Evolutionary conservation across 2,888 invertebrate species (phyloP).

Genomic region (Escarpia spicata): DNA sequence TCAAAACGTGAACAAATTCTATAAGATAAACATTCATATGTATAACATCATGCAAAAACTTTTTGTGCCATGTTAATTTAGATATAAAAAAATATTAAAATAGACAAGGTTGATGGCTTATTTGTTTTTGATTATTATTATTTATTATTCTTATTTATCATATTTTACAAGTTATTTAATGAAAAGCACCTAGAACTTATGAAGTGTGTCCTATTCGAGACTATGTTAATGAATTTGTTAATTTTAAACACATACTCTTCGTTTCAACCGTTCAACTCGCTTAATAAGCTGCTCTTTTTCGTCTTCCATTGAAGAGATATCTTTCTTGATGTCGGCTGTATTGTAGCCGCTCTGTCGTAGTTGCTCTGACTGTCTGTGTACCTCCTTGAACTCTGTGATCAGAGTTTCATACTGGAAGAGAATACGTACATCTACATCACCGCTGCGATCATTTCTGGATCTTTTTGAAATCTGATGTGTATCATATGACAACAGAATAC

Average conservation of each 20-base stretch:
- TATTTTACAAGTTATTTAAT: background rate
- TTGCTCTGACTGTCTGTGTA: constrained; percentile 77
- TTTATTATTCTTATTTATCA: too few relatives aligned
- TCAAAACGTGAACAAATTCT: too few relatives aligned
- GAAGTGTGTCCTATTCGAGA: background rate
- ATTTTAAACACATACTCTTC: constrained; percentile 65
- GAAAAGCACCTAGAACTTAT: background rate
- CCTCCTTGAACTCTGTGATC: constrained; percentile 83
- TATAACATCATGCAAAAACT: too few relatives aligned
- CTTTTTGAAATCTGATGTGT: too few relatives aligned
- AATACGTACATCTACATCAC: too few relatives aligned
- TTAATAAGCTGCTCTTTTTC: constrained; percentile 81
- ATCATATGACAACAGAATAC: background rate
- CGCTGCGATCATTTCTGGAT: background rate
- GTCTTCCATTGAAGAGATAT: constrained; percentile 86
- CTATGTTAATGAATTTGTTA: background rate
- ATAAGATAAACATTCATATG: too few relatives aligned
- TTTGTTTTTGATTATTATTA: background rate
- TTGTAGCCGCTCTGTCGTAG: constrained; percentile 74
- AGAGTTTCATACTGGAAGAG: constrained; percentile 74
- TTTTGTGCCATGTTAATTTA: background rate
- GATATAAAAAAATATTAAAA: background rate
- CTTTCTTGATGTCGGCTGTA: constrained; percentile 82
- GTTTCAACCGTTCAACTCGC: constrained; percentile 71
- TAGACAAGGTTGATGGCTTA: background rate